Base-by-base conservation (phyloP, 1,140 invertebrate genomes). In the Agraylea sexmaculata region DNA sequence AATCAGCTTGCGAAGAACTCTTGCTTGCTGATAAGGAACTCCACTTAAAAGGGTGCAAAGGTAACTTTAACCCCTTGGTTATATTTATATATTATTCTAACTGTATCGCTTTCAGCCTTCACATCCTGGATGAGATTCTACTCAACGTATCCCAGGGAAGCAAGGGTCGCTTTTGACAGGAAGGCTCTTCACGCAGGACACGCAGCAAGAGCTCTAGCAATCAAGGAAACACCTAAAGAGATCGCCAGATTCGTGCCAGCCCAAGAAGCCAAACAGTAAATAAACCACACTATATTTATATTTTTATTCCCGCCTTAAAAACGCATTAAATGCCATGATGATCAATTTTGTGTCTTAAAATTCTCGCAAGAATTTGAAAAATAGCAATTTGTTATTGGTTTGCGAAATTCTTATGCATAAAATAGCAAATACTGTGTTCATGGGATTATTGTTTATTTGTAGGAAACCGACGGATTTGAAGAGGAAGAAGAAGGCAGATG, bases 51-150 rank as follows among this genome's bases (percentile, higher is more conserved):
- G 83, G 83, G 2, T 77, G 73, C 55, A 83, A 82, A 69, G 84
- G 83, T 86, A 53, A 66, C 50, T n/a, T 19, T 37, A 31, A 15
- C 10, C 30, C 16, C 13, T 5, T 31, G 30, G 30, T 12, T 31
- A 16, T 31, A 6, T 31, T 7, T 5, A 16, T 31, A 8, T 39
- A 21, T 25, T 25, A 25, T 25, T 25, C n/a, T 25, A 25, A 16
- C 11, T 30, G 17, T 38, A 1, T 36, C 30, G 34, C 23, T 66
- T 68, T 11, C 63, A 92, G 90, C 87, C 4, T 94, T 85, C 59
- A 76, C 80, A 22, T 91, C 89, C 0, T 93, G 87, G 79, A 73
- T 91, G 10, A 72, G 89, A 39, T 88, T 88, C 53, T 94, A 94
- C 60, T 76, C 88, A 18, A 81, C 83, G 5, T 94, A 91, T 60